Base-by-base conservation (phyloP, 2,113 vertebrate genomes). In the Calonectris borealis region DNA sequence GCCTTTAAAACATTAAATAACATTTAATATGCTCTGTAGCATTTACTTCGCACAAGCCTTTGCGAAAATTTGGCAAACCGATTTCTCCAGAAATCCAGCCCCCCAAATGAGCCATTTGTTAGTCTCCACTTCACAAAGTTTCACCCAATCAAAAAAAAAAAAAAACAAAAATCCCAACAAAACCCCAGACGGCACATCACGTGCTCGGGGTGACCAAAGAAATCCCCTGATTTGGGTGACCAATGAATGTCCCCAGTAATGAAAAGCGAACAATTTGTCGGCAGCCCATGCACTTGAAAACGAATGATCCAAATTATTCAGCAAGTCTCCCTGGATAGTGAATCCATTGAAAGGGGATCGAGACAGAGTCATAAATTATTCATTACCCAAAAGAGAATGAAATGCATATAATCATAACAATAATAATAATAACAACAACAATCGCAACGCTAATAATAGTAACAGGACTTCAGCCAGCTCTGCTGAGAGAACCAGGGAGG, bases 251-350 rank as follows among this genome's bases (percentile, higher is more conserved):
- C 51, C 91, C 88, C 84, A n/a, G 86, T 3, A 52, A 49, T 95
- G 96, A 97, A 97, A 94, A 94, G 95, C 10, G 31, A 95, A 91
- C 94, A 80, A 95, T 95, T 96, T 96, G 93, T 96, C 89, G 75
- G 84, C 95, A 93, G 93, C 65, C 91, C 89, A 48, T 54, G 86
- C 65, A 87, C 94, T 96, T 95, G 91, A 95, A 91, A 95, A 97
- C 93, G 81, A 95, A 80, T 31, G 88, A 95, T 96, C 94, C 96
- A 83, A 97, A 97, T 96, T 97, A 96, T 96, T 91, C 94, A 96
- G 81, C 68, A 22, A 95, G 94, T 73, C 93, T 97, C 94, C 84
- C 84, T 38, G 94, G 97, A 94, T 95, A 95, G 94, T 83, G 94
- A 97, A 95, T 85, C 91, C 91, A 95, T 96, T 97, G 83, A 96